Percentiles rank a stretch among this genome's conserved stretches.
These are phyloP conservation scores for Microplitis mediator DNA, from an alignment of 1,140 invertebrate species.

Conservation along the genomic window DNA sequence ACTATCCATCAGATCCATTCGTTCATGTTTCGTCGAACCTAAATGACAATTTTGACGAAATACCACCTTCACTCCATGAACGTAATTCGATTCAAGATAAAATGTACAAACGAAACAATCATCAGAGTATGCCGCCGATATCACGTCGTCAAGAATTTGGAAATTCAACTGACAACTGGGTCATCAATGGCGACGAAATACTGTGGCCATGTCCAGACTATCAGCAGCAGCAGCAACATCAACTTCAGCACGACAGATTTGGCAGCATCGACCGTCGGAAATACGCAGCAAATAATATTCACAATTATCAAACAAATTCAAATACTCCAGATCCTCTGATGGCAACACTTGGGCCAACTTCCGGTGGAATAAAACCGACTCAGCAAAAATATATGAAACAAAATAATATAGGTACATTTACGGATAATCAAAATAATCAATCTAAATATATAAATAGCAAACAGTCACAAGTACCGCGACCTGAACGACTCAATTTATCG, in stretches of 20 bases:
- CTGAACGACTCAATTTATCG: constrained; percentile 31
- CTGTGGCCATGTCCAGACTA: constrained; percentile 29
- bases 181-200: neutral
- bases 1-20: neutral
- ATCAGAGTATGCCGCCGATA: neutral
- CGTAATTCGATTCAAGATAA: neutral
- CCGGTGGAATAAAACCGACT: neutral
- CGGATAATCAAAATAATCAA: neutral
- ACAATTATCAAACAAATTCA: neutral
- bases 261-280: constrained; percentile 70
- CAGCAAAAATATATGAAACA: neutral
- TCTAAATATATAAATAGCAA: constrained; percentile 23
- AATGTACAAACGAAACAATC: neutral
- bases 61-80: neutral
- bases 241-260: constrained; percentile 60
- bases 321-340: neutral
- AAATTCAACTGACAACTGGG: constrained; percentile 3
- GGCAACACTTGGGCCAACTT: neutral
- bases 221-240: constrained; percentile 22
- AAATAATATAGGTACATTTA: neutral
- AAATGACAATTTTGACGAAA: neutral
- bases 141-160: neutral
- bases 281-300: constrained; percentile 30
- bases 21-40: neutral
- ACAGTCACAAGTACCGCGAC: constrained; percentile 28